Base-by-base conservation (phyloP, 2,797 vertebrate species). In the Parotocinclus haroldoi region DNA sequence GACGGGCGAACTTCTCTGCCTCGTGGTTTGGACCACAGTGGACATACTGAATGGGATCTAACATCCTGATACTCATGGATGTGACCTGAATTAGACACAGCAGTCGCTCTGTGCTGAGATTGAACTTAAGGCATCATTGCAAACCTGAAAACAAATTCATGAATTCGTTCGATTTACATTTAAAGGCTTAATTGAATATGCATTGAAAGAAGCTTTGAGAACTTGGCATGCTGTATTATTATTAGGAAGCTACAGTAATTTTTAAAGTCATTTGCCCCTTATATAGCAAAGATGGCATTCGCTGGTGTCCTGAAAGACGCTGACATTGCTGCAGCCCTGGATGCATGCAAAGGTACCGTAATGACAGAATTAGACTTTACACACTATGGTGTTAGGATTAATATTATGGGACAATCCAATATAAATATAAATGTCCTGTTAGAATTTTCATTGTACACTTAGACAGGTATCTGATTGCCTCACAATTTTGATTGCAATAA, bases 281-380 rank as follows among this genome's bases (percentile, higher is more conserved):
- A 36, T 56, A 46, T 68, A 91, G 86, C 77, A 86, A 85, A 80
- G 84, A 93, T 92, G 92, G 84, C 89, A 79, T 86, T 92, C 73
- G 58, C 84, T 48, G 79, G 79, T 67, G 71, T 91, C 76, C 84
- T 94, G 79, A 85, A 19, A 0, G 91, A 92, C 66, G 85, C 86
- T 75, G 87, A 92, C 27, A 78, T 94, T 76, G 3, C 88, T 83
- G 82, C 88, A 89, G 92, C 90, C 75, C 87, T 95, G 81, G 86
- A 88, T 7, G 86, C 66, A 70, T 93, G 89, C 83, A 89, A 95
- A 92, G 88, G 91, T 44, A 61, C 14, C n/a, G 5, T 48, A 1
- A 13, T 12, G 5, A 48, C 2, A 12, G 9, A 48, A 3, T 10
- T 14, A 27, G 1, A 9, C 12, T 27, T 17, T 6, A 36, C 2